These are phyloP conservation scores for Cordilura impudica DNA, from an alignment of 2,888 invertebrate species.

Conservation along the genomic window DNA sequence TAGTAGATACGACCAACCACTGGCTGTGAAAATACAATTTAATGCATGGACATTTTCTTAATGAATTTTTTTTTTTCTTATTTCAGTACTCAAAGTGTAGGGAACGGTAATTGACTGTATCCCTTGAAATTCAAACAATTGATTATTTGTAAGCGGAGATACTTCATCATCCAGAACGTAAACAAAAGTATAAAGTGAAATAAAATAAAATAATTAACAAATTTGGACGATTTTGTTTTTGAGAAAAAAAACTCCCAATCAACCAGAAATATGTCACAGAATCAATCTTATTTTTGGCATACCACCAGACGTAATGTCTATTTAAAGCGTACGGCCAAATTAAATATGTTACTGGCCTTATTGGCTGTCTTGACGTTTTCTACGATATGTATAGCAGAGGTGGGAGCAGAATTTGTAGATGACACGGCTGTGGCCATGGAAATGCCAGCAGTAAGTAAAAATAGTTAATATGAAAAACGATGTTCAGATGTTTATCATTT, in stretches of 20 bases:
- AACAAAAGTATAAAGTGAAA: background rate
- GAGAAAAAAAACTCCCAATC: slow-evolving; percentile 3
- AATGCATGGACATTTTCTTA: slow-evolving; percentile 11
- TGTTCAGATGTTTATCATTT: too few relatives aligned
- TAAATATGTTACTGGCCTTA: slow-evolving; percentile 73
- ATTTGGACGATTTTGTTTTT: too few relatives aligned
- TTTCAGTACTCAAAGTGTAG: slow-evolving; percentile 56
- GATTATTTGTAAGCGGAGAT: slow-evolving; percentile 41
- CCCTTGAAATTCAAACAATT: background rate
- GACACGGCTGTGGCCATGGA: slow-evolving; percentile 66
- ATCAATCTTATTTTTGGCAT: slow-evolving; percentile 77
- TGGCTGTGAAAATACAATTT: background rate
- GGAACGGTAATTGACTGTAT: background rate
- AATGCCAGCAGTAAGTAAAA: slow-evolving; percentile 68
- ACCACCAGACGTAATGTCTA: slow-evolving; percentile 76
- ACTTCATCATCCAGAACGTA: slow-evolving; percentile 1
- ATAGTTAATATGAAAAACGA: background rate
- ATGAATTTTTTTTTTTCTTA: slow-evolving; percentile 25
- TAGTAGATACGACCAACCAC: slow-evolving; percentile 11
- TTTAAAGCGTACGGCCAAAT: slow-evolving; percentile 74
- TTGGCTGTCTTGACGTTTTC: slow-evolving; percentile 74
- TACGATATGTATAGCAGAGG: slow-evolving; percentile 74
- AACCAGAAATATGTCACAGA: slow-evolving; percentile 74
- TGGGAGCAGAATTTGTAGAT: slow-evolving; percentile 67
- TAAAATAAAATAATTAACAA: too few relatives aligned